These are phyloP conservation scores for Furnarius figulus DNA, from an alignment of 2,113 vertebrate species.

Conservation along the genomic window DNA sequence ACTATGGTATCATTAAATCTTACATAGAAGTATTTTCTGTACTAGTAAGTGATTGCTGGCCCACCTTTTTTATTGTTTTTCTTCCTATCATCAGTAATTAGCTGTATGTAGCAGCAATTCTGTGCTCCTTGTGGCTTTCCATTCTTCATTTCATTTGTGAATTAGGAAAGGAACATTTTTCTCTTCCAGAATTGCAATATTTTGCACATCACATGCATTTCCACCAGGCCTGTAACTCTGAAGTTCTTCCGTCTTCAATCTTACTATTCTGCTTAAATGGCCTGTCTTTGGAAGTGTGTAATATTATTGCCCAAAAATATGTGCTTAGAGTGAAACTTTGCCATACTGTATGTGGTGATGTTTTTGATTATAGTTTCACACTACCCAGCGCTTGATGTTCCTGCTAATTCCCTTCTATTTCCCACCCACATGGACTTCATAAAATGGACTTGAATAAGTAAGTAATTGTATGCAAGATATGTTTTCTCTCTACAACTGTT, in stretches of 20 bases:
- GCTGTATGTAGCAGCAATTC: not conserved
- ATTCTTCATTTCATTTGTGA: not conserved
- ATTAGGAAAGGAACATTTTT: not conserved
- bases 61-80: not conserved
- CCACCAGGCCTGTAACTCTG: not conserved
- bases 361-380: not conserved
- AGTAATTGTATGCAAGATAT: not conserved
- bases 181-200: not conserved
- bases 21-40: not conserved
- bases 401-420: not conserved
- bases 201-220: not conserved
- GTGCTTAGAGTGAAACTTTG: not conserved
- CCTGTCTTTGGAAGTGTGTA: not conserved
- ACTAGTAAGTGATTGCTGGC: not conserved
- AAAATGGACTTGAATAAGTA: not conserved
- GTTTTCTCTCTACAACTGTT: not conserved
- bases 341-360: not conserved
- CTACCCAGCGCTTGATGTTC: not conserved
- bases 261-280: not conserved
- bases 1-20: not conserved
- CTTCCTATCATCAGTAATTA: not conserved
- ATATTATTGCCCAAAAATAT: not conserved
- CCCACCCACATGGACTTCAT: not conserved
- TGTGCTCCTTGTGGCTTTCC: not conserved
- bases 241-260: not conserved